Evolutionary conservation across 2,113 vertebrate species (phyloP).

Genomic region (Etheostoma cragini): DNA sequence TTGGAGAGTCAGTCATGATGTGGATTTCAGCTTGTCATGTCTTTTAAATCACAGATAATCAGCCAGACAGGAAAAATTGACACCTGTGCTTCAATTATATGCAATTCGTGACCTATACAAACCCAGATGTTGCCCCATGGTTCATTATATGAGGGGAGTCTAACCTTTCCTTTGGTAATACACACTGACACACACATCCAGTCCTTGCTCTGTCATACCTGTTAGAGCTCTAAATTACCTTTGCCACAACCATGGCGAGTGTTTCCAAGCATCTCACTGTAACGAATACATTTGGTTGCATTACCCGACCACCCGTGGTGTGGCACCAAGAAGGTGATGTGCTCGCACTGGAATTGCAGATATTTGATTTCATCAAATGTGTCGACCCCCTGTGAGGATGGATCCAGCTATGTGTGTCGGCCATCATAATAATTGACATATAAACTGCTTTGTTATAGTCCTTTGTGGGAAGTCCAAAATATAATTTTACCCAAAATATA

Average conservation of each 20-base stretch:
- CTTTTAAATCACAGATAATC: conserved; percentile 42
- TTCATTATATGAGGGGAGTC: conserved; percentile 46
- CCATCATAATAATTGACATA: conserved; percentile 53
- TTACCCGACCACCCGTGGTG: conserved; percentile 67
- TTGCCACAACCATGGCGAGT: conserved; percentile 63
- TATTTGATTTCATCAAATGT: conserved; percentile 48
- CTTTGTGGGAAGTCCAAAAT: conserved; percentile 28
- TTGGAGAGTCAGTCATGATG: conserved; percentile 31
- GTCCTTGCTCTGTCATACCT: conserved; percentile 77
- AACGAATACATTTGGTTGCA: conserved; percentile 79
- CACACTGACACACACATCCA: conserved; percentile 30
- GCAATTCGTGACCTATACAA: conserved; percentile 43
- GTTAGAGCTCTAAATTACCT: conserved; percentile 84
- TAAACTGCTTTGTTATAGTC: conserved; percentile 34
- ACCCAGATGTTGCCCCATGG: conserved; percentile 41
- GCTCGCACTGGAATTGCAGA: conserved; percentile 40
- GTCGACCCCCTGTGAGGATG: conserved; percentile 24
- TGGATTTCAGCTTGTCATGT: conserved; percentile 18
- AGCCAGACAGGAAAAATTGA: conserved; percentile 22
- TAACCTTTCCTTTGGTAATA: conserved; percentile 58
- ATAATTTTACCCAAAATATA: conserved; percentile 8
- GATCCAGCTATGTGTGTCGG: conserved; percentile 48
- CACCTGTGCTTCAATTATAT: conserved; percentile 15
- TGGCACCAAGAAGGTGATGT: conserved; percentile 20
- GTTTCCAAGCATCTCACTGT: conserved; percentile 65